Conservation (phyloP, 2,797 vertebrate species). For the Chelon labrosus region DNA sequence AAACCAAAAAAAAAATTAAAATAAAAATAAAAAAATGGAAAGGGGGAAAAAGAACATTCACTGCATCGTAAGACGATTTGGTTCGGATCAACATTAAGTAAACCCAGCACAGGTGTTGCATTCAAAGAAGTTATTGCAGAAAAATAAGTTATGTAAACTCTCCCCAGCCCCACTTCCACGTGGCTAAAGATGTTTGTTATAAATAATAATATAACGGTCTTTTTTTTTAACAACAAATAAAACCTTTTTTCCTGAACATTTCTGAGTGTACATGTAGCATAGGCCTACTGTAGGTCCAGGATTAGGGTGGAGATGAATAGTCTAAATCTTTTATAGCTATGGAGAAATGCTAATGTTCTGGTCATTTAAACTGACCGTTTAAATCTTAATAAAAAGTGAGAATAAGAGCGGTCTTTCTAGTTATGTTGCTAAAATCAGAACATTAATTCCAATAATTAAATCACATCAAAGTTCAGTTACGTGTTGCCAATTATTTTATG, state of each 20-base stretch:
- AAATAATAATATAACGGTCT: slow-evolving; percentile 36
- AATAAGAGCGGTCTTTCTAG: background rate
- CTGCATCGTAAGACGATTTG: slow-evolving; percentile 66
- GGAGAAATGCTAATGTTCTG: too few species aligned
- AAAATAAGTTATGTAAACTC: slow-evolving; percentile 78
- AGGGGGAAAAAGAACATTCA: slow-evolving; percentile 48
- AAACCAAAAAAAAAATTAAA: slow-evolving; percentile 1
- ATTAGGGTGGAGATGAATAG: background rate
- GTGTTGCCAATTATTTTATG: background rate
- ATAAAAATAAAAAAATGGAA: background rate
- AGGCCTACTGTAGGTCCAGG: slow-evolving; percentile 7
- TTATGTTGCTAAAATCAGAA: background rate
- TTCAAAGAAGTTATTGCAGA: slow-evolving; percentile 65
- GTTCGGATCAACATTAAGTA: slow-evolving; percentile 50
- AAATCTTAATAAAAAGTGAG: background rate
- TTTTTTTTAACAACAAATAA: slow-evolving; percentile 5
- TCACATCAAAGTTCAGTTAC: background rate
- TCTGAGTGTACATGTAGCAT: background rate
- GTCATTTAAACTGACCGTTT: too few species aligned
- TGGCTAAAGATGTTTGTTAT: slow-evolving; percentile 45
- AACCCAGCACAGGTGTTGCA: slow-evolving; percentile 47
- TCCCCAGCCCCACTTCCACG: slow-evolving; percentile 31
- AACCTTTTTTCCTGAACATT: slow-evolving; percentile 23
- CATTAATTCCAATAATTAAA: background rate
- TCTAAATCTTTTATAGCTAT: too few species aligned